A percentile compares a stretch with the other conserved stretches of the same genome.
Evolutionary conservation across 2,113 vertebrate genomes (phyloP).

Genomic region (Dicaeum eximium): DNA sequence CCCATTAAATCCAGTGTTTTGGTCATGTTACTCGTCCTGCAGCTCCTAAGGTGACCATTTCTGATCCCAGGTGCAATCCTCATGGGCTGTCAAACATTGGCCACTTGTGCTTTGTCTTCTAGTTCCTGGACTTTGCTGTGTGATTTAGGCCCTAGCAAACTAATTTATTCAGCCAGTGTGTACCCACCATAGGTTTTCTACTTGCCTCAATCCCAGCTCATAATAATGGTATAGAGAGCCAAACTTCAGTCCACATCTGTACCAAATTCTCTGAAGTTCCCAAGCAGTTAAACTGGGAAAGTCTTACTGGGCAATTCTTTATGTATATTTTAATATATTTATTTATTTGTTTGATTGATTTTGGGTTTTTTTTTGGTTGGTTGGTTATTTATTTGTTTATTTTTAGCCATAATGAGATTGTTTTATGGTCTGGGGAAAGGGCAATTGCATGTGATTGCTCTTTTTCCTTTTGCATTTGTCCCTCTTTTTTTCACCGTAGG

Average conservation of each 20-base stretch:
- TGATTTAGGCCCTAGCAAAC: background rate
- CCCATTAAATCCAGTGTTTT: background rate
- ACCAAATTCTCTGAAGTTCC: background rate
- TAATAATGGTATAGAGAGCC: background rate
- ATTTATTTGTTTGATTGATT: background rate
- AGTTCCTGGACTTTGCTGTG: background rate
- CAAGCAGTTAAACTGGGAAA: background rate
- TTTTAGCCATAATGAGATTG: background rate
- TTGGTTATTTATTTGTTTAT: background rate
- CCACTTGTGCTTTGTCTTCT: background rate
- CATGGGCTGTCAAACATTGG: background rate
- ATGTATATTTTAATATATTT: background rate
- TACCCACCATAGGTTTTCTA: background rate
- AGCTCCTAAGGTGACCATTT: background rate
- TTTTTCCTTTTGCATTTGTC: background rate
- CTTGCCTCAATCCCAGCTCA: background rate
- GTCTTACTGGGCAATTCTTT: background rate
- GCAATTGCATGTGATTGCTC: background rate
- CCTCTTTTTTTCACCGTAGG: fast-evolving
- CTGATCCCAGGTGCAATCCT: background rate
- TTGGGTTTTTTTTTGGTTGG: no score
- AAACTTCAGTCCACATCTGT: background rate
- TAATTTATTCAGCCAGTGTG: background rate
- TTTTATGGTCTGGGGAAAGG: background rate
- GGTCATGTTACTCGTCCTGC: background rate